These are phyloP conservation scores for Numenius phaeopus DNA, from an alignment of 2,797 vertebrate genomes.

Conservation along the genomic window DNA sequence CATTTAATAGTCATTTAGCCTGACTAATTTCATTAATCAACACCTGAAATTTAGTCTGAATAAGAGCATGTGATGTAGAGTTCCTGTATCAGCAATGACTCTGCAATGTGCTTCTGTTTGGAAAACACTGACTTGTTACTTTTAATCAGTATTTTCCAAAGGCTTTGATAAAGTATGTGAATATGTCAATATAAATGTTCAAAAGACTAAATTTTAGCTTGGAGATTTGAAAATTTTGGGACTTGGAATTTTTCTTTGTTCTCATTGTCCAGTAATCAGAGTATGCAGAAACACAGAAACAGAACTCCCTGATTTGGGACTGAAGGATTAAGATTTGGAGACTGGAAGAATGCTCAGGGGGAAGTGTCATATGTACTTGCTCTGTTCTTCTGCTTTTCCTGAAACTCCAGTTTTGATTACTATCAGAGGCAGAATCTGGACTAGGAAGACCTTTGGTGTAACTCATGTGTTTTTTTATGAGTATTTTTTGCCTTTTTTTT, in stretches of 20 bases:
- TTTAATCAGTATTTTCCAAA: not conserved
- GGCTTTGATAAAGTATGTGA: not conserved
- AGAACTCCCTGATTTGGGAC: not conserved
- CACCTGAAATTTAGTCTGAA: not conserved
- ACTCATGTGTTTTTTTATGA: not conserved
- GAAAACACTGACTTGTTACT: not conserved
- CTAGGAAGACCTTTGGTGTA: not conserved
- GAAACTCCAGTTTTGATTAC: not conserved
- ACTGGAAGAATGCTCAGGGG: not conserved
- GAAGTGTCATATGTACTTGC: rapidly evolving
- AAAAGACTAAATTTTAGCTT: not conserved
- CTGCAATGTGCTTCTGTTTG: not conserved
- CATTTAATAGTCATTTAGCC: not conserved
- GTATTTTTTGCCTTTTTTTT: not conserved
- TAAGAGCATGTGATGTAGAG: not conserved
- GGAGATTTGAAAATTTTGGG: not conserved
- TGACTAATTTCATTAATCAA: not conserved
- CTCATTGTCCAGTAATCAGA: not conserved
- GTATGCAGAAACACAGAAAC: not conserved
- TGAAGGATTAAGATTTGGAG: not conserved
- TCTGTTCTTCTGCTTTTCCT: not conserved
- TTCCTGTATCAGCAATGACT: not conserved
- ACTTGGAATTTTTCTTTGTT: not conserved
- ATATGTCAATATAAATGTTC: not conserved
- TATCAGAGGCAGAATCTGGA: not conserved